Conservation (phyloP, 2,888 invertebrate genomes). For the Bellardia pandia region DNA sequence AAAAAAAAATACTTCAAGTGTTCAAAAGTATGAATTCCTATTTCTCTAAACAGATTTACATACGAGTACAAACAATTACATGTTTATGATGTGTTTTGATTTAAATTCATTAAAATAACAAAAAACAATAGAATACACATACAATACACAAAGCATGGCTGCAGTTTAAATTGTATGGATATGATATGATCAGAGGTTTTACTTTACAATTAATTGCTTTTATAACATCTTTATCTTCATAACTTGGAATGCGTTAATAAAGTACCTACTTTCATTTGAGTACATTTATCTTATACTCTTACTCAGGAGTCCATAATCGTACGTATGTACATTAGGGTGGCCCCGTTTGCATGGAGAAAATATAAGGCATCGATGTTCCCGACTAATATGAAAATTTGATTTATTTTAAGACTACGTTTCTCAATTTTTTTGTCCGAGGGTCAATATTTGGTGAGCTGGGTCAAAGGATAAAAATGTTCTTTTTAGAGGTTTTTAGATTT, state of each 20-base stretch:
- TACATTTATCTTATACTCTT: constrained; percentile 7
- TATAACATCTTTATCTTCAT: constrained; percentile 45
- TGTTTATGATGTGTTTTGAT: constrained; percentile 39
- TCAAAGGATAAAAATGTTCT: too few species aligned
- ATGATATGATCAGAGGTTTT: constrained; percentile 32
- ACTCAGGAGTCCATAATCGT: background rate
- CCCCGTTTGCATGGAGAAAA: too few species aligned
- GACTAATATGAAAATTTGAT: too few species aligned
- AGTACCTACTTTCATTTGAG: constrained; percentile 3
- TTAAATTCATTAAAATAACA: constrained; percentile 15
- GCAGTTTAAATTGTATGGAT: constrained; percentile 6
- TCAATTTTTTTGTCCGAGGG: too few species aligned
- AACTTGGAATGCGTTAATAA: constrained; percentile 19
- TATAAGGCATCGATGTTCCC: too few species aligned
- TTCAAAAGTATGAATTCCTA: background rate
- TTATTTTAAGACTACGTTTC: too few species aligned
- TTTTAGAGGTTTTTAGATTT: too few species aligned
- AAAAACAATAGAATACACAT: background rate
- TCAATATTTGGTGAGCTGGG: too few species aligned
- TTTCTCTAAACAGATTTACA: constrained; percentile 4
- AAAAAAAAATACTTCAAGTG: constrained; percentile 37
- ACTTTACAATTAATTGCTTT: constrained; percentile 44
- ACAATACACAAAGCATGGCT: background rate
- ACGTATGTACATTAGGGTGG: too few species aligned
- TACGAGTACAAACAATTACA: background rate